These are phyloP conservation scores for Hemichromis elongatus DNA, from an alignment of 2,113 vertebrate species.

Conservation along the genomic window DNA sequence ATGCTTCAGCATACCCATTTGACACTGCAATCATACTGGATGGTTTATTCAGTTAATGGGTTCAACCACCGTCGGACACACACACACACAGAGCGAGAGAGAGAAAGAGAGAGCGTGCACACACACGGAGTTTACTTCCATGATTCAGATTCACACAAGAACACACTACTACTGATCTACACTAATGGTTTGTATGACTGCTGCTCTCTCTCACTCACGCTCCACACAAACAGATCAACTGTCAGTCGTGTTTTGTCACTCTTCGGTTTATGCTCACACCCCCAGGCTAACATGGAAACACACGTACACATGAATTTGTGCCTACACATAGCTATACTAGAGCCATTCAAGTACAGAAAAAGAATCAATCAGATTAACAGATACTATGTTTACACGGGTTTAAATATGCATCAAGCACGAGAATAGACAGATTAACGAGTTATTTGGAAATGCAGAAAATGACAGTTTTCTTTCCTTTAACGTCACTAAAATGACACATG, in stretches of 20 bases:
- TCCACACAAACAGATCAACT: slow-evolving; percentile 11
- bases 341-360: slow-evolving; percentile 6
- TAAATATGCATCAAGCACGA: background rate
- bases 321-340: slow-evolving; percentile 1
- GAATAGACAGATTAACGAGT: slow-evolving; percentile 7
- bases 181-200: background rate
- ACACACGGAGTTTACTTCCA: background rate
- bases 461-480: background rate
- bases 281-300: background rate
- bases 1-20: slow-evolving; percentile 24
- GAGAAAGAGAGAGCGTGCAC: background rate
- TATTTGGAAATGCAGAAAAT: background rate
- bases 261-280: slow-evolving; percentile 22
- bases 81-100: background rate
- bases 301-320: background rate
- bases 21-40: slow-evolving; percentile 33
- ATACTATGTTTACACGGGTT: slow-evolving; percentile 1
- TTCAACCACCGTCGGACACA: background rate
- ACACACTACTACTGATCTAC: background rate
- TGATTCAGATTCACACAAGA: background rate
- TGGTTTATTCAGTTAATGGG: slow-evolving; percentile 51
- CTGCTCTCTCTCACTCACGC: background rate
- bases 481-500: background rate
- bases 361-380: slow-evolving; percentile 10
- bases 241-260: slow-evolving; percentile 14